Evolutionary conservation across 2,888 invertebrate species (phyloP).

Genomic region (Coecobrya sp.): DNA sequence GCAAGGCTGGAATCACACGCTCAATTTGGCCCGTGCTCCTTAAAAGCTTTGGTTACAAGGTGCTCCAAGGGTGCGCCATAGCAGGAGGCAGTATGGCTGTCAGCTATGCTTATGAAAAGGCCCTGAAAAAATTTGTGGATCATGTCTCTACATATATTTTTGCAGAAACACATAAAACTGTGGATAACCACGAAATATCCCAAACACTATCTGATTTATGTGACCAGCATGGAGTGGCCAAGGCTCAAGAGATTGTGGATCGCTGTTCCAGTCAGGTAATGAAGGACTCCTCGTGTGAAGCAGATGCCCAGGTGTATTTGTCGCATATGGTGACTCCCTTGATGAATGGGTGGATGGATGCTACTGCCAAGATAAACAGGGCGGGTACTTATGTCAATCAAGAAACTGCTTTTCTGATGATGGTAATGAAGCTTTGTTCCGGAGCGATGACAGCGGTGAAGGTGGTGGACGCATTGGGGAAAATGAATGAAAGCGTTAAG

Average conservation of each 20-base stretch:
- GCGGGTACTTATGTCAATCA: not conserved
- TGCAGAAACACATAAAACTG: not conserved
- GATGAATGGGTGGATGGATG: not conserved
- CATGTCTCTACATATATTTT: not conserved
- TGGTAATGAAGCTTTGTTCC: not conserved
- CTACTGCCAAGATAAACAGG: not conserved
- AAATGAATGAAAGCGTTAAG: not conserved
- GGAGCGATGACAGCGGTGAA: not conserved
- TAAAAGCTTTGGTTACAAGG: not conserved
- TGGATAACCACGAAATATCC: not conserved
- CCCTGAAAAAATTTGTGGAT: conserved; percentile 1
- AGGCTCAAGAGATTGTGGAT: not conserved
- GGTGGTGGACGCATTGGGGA: not conserved
- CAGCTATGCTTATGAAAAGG: not conserved
- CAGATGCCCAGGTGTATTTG: not conserved
- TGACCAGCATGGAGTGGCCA: not conserved
- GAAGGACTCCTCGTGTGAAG: not conserved
- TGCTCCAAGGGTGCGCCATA: not conserved
- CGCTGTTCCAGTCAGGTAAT: not conserved
- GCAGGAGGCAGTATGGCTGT: not conserved
- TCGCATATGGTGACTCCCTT: not conserved
- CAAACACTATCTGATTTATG: not conserved
- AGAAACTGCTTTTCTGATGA: not conserved
- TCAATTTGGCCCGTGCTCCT: not conserved
- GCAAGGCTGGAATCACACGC: not conserved